Conservation (phyloP, 2,888 invertebrate genomes). For the Drosophila stalkeri region DNA sequence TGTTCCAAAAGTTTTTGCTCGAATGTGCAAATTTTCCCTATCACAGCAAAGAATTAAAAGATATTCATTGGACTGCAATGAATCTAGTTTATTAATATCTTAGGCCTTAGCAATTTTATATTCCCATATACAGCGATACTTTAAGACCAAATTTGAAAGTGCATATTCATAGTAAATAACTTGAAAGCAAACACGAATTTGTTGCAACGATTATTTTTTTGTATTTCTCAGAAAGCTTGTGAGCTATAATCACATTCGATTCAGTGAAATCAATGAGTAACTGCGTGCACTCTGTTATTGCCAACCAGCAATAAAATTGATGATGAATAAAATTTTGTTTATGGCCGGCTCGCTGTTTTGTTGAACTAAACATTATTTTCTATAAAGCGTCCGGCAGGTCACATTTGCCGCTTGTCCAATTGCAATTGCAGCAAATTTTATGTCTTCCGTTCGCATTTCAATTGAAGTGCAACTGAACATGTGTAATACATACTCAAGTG, state of each 20-base stretch:
- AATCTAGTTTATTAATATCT: not conserved
- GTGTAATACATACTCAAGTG: not conserved
- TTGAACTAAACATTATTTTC: slow-evolving; percentile 25
- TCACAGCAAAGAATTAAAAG: too few species aligned
- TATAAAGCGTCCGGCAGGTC: slow-evolving; percentile 36
- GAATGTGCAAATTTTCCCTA: too few species aligned
- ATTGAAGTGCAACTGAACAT: slow-evolving; percentile 25
- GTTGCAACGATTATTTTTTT: not conserved
- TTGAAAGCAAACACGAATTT: not conserved
- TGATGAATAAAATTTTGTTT: slow-evolving; percentile 18
- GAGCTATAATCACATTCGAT: not conserved
- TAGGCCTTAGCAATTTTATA: not conserved
- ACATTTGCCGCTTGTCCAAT: slow-evolving; percentile 14
- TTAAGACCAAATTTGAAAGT: not conserved
- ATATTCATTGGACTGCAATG: not conserved
- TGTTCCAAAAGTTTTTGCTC: too few species aligned
- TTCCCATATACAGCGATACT: not conserved
- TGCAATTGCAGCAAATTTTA: slow-evolving; percentile 40
- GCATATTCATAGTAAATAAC: not conserved
- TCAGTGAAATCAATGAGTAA: slow-evolving; percentile 10
- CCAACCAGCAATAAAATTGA: slow-evolving; percentile 27
- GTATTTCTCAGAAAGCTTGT: not conserved
- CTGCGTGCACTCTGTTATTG: slow-evolving; percentile 7
- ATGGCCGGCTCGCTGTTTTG: slow-evolving; percentile 19
- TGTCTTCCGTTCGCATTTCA: slow-evolving; percentile 53